Evolutionary conservation across 1,140 invertebrate species (phyloP).

Genomic region (Drosophila takahashii): DNA sequence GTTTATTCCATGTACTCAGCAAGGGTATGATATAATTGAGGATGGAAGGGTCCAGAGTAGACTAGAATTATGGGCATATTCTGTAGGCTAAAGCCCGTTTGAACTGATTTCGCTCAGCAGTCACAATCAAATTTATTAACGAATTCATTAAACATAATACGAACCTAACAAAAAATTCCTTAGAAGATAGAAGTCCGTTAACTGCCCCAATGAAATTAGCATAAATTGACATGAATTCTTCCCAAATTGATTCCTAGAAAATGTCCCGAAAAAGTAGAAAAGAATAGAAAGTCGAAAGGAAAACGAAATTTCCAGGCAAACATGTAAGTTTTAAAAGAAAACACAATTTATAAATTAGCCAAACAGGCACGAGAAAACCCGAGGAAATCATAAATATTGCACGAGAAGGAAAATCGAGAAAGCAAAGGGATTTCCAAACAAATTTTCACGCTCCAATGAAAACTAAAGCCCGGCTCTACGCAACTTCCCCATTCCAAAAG

Average conservation of each 20-base stretch:
- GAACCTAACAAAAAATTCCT: neutral
- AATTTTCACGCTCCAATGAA: constrained; percentile 70
- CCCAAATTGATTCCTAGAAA: constrained; percentile 30
- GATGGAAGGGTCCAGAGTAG: neutral
- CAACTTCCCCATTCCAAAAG: neutral
- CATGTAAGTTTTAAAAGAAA: constrained; percentile 53
- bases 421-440: constrained; percentile 72
- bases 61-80: neutral
- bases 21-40: constrained; percentile 1
- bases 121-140: constrained; percentile 27
- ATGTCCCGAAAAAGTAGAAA: neutral
- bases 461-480: constrained; percentile 49
- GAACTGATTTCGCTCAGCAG: constrained; percentile 15
- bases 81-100: constrained; percentile 2
- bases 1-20: constrained; percentile 54
- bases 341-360: constrained; percentile 78
- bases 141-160: constrained; percentile 22
- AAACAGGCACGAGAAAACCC: constrained; percentile 31
- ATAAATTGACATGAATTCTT: constrained; percentile 37
- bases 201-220: constrained; percentile 20
- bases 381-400: constrained; percentile 73
- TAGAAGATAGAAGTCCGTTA: constrained; percentile 6
- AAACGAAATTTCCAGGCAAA: constrained; percentile 54
- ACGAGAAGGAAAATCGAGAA: constrained; percentile 39
- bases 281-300: constrained; percentile 7